Conservation (phyloP, 2,113 vertebrate genomes). For the Seriola quinqueradiata region DNA sequence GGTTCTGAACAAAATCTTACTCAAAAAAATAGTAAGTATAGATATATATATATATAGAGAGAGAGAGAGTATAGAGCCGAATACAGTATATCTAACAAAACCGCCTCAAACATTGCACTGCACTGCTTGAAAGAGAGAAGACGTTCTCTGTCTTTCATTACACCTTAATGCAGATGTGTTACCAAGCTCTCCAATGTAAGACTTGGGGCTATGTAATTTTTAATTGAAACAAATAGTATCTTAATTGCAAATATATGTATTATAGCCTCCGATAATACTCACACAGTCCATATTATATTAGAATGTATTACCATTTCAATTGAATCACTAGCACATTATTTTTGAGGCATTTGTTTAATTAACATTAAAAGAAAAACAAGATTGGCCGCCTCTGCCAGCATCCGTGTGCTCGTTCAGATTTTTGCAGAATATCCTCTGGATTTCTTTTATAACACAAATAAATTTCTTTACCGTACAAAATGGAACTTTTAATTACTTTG, state of each 20-base stretch:
- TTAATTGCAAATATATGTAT: constrained; percentile 31
- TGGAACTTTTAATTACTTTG: not conserved
- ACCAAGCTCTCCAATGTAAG: not conserved
- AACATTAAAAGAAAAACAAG: not conserved
- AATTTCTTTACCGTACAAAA: not conserved
- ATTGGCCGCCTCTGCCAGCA: not conserved
- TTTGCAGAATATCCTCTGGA: not conserved
- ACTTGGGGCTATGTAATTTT: not conserved
- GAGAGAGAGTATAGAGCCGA: not conserved
- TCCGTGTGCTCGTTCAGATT: not conserved
- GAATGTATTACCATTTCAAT: not conserved
- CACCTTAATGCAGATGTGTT: constrained; percentile 7
- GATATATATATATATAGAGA: too few relatives aligned
- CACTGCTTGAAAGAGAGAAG: not conserved
- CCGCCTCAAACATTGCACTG: not conserved
- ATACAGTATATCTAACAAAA: not conserved
- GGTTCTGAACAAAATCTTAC: not conserved
- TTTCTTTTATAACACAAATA: not conserved
- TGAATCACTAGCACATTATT: constrained; percentile 11
- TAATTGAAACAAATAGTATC: constrained; percentile 29
- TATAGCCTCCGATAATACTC: constrained; percentile 2
- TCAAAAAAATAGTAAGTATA: not conserved
- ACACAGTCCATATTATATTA: not conserved
- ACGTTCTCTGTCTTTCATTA: not conserved
- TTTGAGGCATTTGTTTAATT: constrained; percentile 24